Evolutionary conservation across 1,140 invertebrate species (phyloP), one percentile per base, ranked within the genome.

Genomic region (Tigriopus japonicus): DNA sequence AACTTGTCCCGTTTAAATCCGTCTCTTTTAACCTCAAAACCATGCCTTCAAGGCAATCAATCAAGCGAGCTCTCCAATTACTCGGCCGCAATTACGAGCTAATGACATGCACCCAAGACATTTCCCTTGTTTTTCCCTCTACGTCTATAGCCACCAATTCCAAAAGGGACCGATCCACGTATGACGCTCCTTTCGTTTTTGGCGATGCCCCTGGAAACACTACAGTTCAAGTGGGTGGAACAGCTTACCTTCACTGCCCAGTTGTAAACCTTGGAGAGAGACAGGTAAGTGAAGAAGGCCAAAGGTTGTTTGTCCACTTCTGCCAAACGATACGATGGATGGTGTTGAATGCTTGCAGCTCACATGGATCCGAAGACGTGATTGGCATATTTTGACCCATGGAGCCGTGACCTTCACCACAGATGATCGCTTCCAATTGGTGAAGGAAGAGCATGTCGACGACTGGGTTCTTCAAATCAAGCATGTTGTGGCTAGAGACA

Each of bases 401-500:
- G 68, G 68, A 15, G 23, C 64, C 19, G 65, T 63, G 49, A 68
- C 67, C 42, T 69, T 67, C 56, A 69, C 68, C 6, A 67, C 64
- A 13, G 68, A 69, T 60, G 65, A 66, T 43, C 60, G 68, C 40
- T 69, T 69, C 56, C 63, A 68, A 60, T 65, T 63, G 5, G 59
- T 66, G 14, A 40, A 40, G 35, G 21, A 58, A 6, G 45, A 15
- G 12, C n/a, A 21, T 21, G 21, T 17, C 2, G 55, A 41, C 17
- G 55, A 58, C 35, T 58, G 55, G 55, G 41, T 42, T 14, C 55
- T 58, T 3, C 35, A 41, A 17, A 58, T 58, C 15, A 89, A 89
- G 75, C 92, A 87, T 72, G 87, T 92, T 61, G 84, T 88, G 71
- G 84, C 84, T 67, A 77, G 84, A 66, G 89, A 94, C 75, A 87